These are phyloP conservation scores for Talpa occidentalis DNA, from an alignment of 2,113 vertebrate genomes.

Conservation along the genomic window DNA sequence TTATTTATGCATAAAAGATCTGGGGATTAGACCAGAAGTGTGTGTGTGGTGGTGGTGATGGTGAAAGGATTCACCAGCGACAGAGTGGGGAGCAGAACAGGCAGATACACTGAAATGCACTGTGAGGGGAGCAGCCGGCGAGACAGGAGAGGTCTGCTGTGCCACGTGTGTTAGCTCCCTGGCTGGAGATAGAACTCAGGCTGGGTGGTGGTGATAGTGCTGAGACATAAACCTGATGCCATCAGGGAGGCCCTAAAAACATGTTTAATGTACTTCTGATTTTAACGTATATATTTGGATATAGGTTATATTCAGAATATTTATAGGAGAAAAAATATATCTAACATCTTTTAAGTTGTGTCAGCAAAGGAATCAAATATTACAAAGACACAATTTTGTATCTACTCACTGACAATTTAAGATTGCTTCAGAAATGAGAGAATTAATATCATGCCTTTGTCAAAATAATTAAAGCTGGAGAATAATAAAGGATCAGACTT, in stretches of 20 bases:
- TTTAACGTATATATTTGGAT: background rate
- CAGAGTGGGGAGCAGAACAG: too few relatives aligned
- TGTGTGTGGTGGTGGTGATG: too few relatives aligned
- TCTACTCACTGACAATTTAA: conserved; percentile 4
- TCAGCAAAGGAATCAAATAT: background rate
- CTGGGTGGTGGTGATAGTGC: too few relatives aligned
- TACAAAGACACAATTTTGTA: conserved; percentile 6
- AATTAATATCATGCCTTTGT: conserved; percentile 13
- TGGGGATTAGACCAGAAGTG: too few relatives aligned
- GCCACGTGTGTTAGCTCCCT: too few relatives aligned
- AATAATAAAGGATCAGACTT: conserved; percentile 43
- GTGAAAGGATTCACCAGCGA: too few relatives aligned
- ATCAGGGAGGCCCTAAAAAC: background rate
- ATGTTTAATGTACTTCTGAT: background rate
- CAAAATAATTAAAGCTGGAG: conserved; percentile 52
- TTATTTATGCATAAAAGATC: too few relatives aligned
- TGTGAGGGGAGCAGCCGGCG: too few relatives aligned
- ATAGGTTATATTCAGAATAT: background rate
- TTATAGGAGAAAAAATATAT: background rate
- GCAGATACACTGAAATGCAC: too few relatives aligned
- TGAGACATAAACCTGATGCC: too few relatives aligned
- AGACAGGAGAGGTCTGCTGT: too few relatives aligned
- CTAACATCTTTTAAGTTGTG: background rate
- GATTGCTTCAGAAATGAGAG: background rate
- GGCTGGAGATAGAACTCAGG: too few relatives aligned